Percentiles rank a stretch among this genome's conserved stretches.
Conservation (phyloP, 2,888 invertebrate species). For the Apamea crenata region DNA sequence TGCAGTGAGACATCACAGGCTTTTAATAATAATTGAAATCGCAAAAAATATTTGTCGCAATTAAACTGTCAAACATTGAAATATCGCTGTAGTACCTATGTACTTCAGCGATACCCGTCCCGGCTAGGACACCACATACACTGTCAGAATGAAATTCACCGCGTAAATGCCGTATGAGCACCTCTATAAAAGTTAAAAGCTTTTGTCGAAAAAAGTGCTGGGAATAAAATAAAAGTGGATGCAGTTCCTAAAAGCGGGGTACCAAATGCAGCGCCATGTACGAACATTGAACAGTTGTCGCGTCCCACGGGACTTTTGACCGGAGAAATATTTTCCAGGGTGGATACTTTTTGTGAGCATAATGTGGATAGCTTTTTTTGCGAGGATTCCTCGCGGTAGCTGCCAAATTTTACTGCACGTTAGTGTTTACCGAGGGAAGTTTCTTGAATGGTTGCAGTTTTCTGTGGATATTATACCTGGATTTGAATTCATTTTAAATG, state of each 20-base stretch:
- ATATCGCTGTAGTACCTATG: not conserved
- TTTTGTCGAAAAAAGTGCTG: slow-evolving; percentile 84
- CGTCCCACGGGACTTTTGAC: slow-evolving; percentile 81
- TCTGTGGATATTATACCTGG: not conserved
- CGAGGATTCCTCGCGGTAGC: slow-evolving; percentile 25
- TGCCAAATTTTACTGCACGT: slow-evolving; percentile 42
- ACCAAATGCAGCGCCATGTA: slow-evolving; percentile 76
- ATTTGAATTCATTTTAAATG: not conserved
- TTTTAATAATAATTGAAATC: too few relatives aligned
- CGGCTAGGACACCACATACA: slow-evolving; percentile 51
- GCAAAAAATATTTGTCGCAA: not conserved
- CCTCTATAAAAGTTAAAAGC: slow-evolving; percentile 88
- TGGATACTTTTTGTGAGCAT: slow-evolving; percentile 64
- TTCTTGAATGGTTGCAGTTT: slow-evolving; percentile 14
- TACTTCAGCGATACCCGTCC: not conserved
- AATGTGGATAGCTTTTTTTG: slow-evolving; percentile 72
- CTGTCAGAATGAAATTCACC: slow-evolving; percentile 74
- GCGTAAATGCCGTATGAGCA: slow-evolving; percentile 82
- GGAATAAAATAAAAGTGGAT: slow-evolving; percentile 82
- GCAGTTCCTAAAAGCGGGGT: slow-evolving; percentile 81
- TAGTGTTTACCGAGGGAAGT: slow-evolving; percentile 29
- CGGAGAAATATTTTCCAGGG: slow-evolving; percentile 78
- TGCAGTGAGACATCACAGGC: too few relatives aligned
- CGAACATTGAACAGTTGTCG: slow-evolving; percentile 79
- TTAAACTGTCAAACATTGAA: not conserved